These are phyloP conservation scores for Dasysyrphus tricinctus DNA, from an alignment of 2,888 invertebrate genomes.

Conservation along the genomic window DNA sequence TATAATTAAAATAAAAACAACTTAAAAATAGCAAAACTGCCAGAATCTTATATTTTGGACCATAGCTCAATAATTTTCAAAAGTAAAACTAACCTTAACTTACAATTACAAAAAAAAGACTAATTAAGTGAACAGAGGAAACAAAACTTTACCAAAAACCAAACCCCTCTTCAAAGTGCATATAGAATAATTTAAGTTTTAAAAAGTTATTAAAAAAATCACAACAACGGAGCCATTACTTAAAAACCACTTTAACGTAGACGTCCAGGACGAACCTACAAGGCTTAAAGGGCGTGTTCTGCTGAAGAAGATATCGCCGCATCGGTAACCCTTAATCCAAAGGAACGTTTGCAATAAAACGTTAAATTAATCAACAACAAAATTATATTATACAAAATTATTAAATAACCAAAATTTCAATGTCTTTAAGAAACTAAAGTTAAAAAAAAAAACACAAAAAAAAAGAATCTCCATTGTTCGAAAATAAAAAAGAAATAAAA, in stretches of 20 bases:
- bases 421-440: slow-evolving; percentile 40
- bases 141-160: slow-evolving; percentile 14
- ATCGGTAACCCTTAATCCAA: slow-evolving; percentile 80
- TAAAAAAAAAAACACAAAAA: slow-evolving; percentile 26
- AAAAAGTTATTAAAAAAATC: slow-evolving; percentile 79
- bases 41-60: slow-evolving; percentile 70
- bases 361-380: slow-evolving; percentile 29
- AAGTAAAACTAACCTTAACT: slow-evolving; percentile 21
- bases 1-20: not conserved
- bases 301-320: slow-evolving; percentile 82
- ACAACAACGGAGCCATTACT: slow-evolving; percentile 83
- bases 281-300: slow-evolving; percentile 78
- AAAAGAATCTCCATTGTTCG: slow-evolving; percentile 23
- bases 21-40: slow-evolving; percentile 51
- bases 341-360: slow-evolving; percentile 53
- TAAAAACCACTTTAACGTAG: slow-evolving; percentile 79
- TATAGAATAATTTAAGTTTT: slow-evolving; percentile 66
- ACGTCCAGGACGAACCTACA: slow-evolving; percentile 80
- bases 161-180: slow-evolving; percentile 26
- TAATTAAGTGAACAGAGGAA: slow-evolving; percentile 23
- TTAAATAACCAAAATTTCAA: slow-evolving; percentile 40
- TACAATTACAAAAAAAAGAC: slow-evolving; percentile 35
- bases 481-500: slow-evolving; percentile 14
- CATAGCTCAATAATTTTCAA: slow-evolving; percentile 49
- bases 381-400: slow-evolving; percentile 29